phyloP scores from a whole-genome alignment of 64 coral and sea anemone genomes.

The Orbicella faveolata region DNA sequence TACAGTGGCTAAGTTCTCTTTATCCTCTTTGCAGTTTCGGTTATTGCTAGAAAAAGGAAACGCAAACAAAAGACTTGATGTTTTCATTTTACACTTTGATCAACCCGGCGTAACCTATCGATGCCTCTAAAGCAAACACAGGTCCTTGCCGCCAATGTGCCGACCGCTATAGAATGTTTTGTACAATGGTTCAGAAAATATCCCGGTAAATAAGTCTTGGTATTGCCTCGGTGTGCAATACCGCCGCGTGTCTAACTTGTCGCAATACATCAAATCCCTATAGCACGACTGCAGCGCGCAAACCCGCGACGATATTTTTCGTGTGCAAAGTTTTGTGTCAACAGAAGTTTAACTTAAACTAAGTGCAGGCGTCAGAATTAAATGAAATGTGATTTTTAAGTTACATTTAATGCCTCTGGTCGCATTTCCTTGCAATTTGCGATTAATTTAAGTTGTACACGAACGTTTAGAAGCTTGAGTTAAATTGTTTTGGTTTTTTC shows the following conservation, averaged over 20 bases:
- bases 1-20: neutral
- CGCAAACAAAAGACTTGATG: slow-evolving; percentile 42
- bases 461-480: slow-evolving; percentile 30
- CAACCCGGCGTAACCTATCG: slow-evolving; percentile 52
- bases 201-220: slow-evolving; percentile 31
- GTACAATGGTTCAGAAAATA: slow-evolving; percentile 47
- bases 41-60: neutral
- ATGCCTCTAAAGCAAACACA: slow-evolving; percentile 42
- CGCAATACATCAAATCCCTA: slow-evolving; percentile 34
- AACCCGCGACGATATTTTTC: neutral
- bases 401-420: slow-evolving; percentile 50
- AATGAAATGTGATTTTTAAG: slow-evolving; percentile 62
- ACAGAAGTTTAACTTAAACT: slow-evolving; percentile 15
- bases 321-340: slow-evolving; percentile 25
- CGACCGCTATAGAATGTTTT: slow-evolving; percentile 47
- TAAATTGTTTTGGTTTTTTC: slow-evolving; percentile 48
- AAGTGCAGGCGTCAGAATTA: slow-evolving; percentile 61
- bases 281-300: neutral
- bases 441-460: slow-evolving; percentile 72
- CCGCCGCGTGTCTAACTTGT: slow-evolving; percentile 44
- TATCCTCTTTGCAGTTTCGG: neutral
- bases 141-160: slow-evolving; percentile 42
- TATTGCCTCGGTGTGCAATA: slow-evolving; percentile 20
- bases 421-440: slow-evolving; percentile 61
- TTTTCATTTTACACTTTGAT: slow-evolving; percentile 52